Conservation (phyloP, 2,888 invertebrate species). For the Rhogogaster chlorosoma region DNA sequence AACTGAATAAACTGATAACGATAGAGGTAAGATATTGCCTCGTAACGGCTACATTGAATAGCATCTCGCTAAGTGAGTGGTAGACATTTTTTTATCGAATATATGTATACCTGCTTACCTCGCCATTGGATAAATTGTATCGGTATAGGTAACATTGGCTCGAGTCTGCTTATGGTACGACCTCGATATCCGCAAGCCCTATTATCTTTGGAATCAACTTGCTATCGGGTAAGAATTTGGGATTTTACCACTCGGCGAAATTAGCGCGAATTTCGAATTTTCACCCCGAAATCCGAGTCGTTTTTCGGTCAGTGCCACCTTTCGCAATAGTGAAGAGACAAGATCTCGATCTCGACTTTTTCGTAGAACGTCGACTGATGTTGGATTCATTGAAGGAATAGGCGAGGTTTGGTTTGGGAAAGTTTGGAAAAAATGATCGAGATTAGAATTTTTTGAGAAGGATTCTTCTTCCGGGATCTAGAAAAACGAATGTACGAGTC, state of each 20-base stretch:
- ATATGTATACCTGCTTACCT: neutral
- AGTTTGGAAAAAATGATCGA: neutral
- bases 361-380: neutral
- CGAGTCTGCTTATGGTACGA: neutral
- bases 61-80: slow-evolving; percentile 30
- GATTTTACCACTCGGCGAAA: neutral
- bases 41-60: slow-evolving; percentile 36
- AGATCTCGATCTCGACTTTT: neutral
- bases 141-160: neutral
- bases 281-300: neutral
- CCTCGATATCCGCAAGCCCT: neutral
- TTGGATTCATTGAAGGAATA: neutral
- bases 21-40: slow-evolving; percentile 51
- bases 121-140: slow-evolving; percentile 21
- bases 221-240: neutral
- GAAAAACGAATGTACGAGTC: neutral
- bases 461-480: neutral
- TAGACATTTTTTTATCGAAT: neutral
- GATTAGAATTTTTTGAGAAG: neutral
- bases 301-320: slow-evolving; percentile 31
- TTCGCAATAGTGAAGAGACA: neutral
- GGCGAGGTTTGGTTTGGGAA: neutral
- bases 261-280: neutral
- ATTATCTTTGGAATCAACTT: neutral
- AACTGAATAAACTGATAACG: slow-evolving; percentile 64